These are phyloP conservation scores for Pyrocephalus nanus DNA, from an alignment of 2,797 vertebrate genomes.

Conservation along the genomic window DNA sequence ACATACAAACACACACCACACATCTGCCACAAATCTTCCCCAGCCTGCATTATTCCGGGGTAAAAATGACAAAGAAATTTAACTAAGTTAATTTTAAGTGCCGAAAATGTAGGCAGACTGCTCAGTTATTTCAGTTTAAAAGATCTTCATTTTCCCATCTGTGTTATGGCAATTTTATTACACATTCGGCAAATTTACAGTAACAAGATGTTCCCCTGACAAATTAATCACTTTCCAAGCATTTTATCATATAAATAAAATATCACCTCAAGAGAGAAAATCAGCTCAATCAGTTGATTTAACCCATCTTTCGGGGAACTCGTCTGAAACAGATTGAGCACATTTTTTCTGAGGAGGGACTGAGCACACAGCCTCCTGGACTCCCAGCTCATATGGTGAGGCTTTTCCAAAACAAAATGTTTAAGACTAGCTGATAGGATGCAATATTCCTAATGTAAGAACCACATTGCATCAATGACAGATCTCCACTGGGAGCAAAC, in stretches of 20 bases:
- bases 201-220: slow-evolving; percentile 81
- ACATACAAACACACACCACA: background rate
- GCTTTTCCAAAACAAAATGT: slow-evolving; percentile 28
- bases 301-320: slow-evolving; percentile 73
- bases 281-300: slow-evolving; percentile 75
- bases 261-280: slow-evolving; percentile 75
- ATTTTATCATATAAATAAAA: slow-evolving; percentile 85
- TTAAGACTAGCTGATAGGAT: background rate
- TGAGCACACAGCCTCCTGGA: slow-evolving; percentile 9
- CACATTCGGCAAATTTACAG: slow-evolving; percentile 88
- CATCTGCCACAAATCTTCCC: background rate
- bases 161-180: slow-evolving; percentile 90
- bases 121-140: slow-evolving; percentile 60
- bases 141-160: slow-evolving; percentile 85
- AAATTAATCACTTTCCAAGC: slow-evolving; percentile 80
- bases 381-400: slow-evolving; percentile 54
- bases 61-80: slow-evolving; percentile 48
- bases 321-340: slow-evolving; percentile 67
- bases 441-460: background rate
- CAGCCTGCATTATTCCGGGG: background rate
- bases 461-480: background rate
- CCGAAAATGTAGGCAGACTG: slow-evolving; percentile 53
- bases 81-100: slow-evolving; percentile 58
- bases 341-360: slow-evolving; percentile 59
- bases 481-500: background rate